Percentiles rank a stretch among this genome's conserved stretches.
Evolutionary conservation across 2,888 invertebrate genomes (phyloP).

Genomic region (Ypsolopha sequella): DNA sequence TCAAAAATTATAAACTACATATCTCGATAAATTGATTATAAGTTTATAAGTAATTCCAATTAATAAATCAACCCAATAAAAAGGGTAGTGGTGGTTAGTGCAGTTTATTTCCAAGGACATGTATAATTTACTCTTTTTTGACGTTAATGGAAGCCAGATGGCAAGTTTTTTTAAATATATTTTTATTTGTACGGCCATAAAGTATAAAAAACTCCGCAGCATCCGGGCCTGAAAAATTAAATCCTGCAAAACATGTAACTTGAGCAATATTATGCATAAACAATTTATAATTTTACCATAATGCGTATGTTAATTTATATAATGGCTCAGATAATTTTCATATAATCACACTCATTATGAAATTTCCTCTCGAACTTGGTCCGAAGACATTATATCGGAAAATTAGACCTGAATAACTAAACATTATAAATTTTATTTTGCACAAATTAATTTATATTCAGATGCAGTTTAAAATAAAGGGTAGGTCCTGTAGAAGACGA

Average conservation of each 20-base stretch:
- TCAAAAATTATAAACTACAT: too few relatives aligned
- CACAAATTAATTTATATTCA: slow-evolving; percentile 49
- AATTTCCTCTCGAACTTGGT: slow-evolving; percentile 10
- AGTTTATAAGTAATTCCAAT: too few relatives aligned
- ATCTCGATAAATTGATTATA: too few relatives aligned
- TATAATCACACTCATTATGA: slow-evolving; percentile 25
- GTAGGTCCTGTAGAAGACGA: slow-evolving; percentile 36
- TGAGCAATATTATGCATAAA: slow-evolving; percentile 4
- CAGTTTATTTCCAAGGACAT: too few relatives aligned
- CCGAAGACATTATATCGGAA: slow-evolving; percentile 15
- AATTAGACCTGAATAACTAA: slow-evolving; percentile 30
- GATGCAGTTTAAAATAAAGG: slow-evolving; percentile 52
- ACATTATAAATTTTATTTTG: slow-evolving; percentile 24
- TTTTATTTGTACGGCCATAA: too few relatives aligned
- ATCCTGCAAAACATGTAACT: background rate
- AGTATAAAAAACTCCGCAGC: too few relatives aligned
- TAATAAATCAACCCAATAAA: too few relatives aligned
- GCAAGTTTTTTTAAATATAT: too few relatives aligned
- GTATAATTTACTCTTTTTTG: too few relatives aligned
- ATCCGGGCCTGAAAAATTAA: too few relatives aligned
- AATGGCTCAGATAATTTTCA: slow-evolving; percentile 17
- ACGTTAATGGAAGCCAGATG: too few relatives aligned
- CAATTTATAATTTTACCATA: background rate
- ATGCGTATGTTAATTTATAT: slow-evolving; percentile 5
- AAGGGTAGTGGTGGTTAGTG: too few relatives aligned